A percentile compares a stretch with the other conserved stretches of the same genome.
phyloP scores from a whole-genome alignment of 2,113 vertebrate species.

The Phylloscopus trochiloides region DNA sequence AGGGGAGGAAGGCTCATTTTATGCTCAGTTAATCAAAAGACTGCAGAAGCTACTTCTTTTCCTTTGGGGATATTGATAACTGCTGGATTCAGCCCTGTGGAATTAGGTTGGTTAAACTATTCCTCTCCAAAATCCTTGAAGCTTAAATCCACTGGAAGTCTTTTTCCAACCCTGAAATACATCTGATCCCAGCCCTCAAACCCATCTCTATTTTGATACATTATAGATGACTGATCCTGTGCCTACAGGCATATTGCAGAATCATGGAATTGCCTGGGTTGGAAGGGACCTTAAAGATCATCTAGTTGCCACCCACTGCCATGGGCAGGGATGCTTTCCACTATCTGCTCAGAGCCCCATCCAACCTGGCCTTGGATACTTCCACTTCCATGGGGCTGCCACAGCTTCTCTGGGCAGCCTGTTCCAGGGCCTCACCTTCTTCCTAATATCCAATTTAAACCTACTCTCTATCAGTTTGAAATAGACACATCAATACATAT shows the following conservation, averaged over 20 bases:
- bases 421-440: not conserved
- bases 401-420: not conserved
- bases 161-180: not conserved
- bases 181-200: not conserved
- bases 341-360: not conserved
- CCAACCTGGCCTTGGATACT: not conserved
- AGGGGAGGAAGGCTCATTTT: slow-evolving; percentile 16
- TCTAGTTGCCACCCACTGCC: not conserved
- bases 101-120: not conserved
- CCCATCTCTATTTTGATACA: not conserved
- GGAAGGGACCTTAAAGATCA: not conserved
- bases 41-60: slow-evolving; percentile 27
- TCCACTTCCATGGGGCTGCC: not conserved
- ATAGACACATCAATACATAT: not conserved
- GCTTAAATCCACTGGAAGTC: not conserved
- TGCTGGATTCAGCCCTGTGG: not conserved
- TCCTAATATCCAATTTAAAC: not conserved
- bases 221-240: not conserved
- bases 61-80: not conserved
- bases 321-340: not conserved
- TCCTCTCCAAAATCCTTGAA: not conserved
- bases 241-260: not conserved
- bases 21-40: slow-evolving; percentile 47
- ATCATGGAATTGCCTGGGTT: not conserved
- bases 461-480: not conserved